Conservation (phyloP, 2,888 invertebrate genomes). For the Noctua comes region DNA sequence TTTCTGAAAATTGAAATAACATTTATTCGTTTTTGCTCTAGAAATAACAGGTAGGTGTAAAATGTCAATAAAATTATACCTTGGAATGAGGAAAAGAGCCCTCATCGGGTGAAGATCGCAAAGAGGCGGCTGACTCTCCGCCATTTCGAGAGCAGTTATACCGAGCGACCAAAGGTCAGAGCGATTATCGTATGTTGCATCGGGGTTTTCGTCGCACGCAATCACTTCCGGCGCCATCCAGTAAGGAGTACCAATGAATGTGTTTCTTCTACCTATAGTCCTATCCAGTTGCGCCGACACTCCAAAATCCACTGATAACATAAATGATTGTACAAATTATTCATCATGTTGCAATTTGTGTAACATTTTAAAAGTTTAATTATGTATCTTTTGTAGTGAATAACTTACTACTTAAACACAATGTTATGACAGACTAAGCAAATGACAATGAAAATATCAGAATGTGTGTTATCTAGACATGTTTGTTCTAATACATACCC, state of each 20-base stretch:
- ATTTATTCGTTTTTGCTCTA: neutral
- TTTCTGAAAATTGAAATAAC: conserved; percentile 91
- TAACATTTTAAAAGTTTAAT: neutral
- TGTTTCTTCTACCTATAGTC: conserved; percentile 99
- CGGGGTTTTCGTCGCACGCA: conserved; percentile 99
- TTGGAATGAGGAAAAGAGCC: conserved; percentile 99
- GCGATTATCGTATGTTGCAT: conserved; percentile 99
- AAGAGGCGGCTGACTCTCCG: conserved; percentile 99
- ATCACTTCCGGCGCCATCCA: conserved; percentile 99
- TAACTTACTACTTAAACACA: neutral
- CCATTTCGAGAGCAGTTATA: conserved; percentile 99
- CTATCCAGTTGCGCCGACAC: conserved; percentile 99
- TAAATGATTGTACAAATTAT: conserved; percentile 32
- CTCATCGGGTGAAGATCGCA: conserved; percentile 99
- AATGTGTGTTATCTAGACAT: conserved; percentile 19
- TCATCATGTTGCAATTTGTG: conserved; percentile 4
- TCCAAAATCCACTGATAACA: conserved; percentile 97
- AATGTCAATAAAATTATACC: conserved; percentile 70
- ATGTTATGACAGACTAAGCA: conserved; percentile 2
- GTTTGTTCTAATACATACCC: conserved; percentile 89
- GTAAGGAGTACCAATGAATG: conserved; percentile 99
- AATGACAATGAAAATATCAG: conserved; percentile 15
- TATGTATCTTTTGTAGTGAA: neutral
- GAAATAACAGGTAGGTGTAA: neutral
- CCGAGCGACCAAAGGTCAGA: conserved; percentile 97